Evolutionary conservation across 1,140 invertebrate genomes (phyloP).

Genomic region (Neodiprion pinetum): DNA sequence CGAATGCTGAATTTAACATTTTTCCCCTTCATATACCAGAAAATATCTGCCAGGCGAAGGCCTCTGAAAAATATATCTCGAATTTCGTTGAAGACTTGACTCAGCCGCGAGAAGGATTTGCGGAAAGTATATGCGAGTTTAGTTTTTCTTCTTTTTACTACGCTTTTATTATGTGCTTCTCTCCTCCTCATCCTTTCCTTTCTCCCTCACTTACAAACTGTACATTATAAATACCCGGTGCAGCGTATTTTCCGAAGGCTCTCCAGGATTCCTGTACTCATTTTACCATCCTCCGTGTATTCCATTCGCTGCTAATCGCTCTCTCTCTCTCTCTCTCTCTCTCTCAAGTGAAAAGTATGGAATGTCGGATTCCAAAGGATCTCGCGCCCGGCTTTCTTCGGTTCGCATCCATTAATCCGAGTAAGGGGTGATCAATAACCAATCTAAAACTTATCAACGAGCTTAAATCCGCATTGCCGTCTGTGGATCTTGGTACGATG

Average conservation of each 20-base stretch:
- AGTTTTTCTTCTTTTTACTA: background rate
- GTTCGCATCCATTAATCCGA: background rate
- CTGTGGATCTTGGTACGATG: slow-evolving; percentile 8
- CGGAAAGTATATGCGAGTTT: background rate
- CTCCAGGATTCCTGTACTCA: background rate
- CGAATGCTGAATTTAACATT: background rate
- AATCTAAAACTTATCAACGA: slow-evolving; percentile 34
- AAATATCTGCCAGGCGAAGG: background rate
- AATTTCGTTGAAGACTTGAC: background rate
- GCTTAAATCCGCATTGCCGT: slow-evolving; percentile 22
- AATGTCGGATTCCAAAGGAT: background rate
- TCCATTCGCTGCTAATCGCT: background rate
- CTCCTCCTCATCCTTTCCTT: background rate
- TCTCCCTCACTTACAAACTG: background rate
- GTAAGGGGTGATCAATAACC: slow-evolving; percentile 32
- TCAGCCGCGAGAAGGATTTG: background rate
- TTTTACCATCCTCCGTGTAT: background rate
- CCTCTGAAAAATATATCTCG: background rate
- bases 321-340: background rate
- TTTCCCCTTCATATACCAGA: background rate
- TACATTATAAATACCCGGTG: background rate
- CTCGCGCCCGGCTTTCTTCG: background rate
- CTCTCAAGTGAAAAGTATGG: background rate
- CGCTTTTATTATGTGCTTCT: too few relatives aligned
- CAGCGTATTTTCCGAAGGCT: background rate